Evolutionary conservation across 2,797 vertebrate genomes (phyloP).

Genomic region (Darevskia nairensis): DNA sequence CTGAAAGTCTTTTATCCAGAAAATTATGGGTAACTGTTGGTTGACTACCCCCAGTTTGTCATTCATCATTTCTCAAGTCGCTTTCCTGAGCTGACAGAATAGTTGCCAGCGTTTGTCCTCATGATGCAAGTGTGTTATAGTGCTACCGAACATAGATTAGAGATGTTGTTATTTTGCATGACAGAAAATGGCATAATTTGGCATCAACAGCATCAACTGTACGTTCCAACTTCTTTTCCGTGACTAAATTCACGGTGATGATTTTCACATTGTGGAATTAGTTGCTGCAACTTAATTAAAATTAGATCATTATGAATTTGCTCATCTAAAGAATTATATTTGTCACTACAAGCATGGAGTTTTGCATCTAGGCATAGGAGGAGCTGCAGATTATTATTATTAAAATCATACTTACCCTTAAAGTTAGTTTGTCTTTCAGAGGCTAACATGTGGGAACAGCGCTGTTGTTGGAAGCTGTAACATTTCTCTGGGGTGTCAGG

Average conservation of each 20-base stretch:
- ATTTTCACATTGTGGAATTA: neutral
- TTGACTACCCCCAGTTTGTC: neutral
- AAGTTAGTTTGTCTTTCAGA: neutral
- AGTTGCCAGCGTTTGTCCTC: neutral
- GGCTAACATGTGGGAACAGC: neutral
- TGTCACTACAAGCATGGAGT: neutral
- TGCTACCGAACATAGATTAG: neutral
- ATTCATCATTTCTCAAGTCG: neutral
- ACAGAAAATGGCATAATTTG: neutral
- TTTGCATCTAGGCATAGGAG: neutral
- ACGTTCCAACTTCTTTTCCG: neutral
- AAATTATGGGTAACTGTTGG: neutral
- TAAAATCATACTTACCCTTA: neutral
- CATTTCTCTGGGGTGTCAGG: neutral
- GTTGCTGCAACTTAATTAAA: neutral
- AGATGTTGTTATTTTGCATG: neutral
- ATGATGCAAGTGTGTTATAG: neutral
- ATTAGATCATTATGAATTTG: neutral
- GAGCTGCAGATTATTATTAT: too few relatives aligned
- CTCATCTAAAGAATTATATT: neutral
- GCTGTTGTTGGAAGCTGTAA: neutral
- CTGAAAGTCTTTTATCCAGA: neutral
- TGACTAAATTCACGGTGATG: neutral
- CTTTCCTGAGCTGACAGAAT: neutral
- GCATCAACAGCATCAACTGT: neutral